These are phyloP conservation scores for Nebria brevicollis DNA, from an alignment of 2,888 invertebrate species.

Conservation along the genomic window DNA sequence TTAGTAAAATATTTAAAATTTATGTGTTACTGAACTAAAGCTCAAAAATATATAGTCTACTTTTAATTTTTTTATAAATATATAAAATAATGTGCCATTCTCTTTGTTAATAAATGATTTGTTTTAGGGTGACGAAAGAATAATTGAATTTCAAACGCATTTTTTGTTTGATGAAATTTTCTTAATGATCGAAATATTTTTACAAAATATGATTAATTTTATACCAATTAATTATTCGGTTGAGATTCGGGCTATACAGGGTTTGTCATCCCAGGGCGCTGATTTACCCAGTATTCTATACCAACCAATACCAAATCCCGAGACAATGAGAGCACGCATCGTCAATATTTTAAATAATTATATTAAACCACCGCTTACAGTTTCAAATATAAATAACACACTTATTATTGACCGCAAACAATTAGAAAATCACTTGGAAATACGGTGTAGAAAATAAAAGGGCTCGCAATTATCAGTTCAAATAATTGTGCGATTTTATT, in stretches of 20 bases:
- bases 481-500: background rate
- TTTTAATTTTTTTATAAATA: background rate
- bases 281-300: conserved; percentile 23
- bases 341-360: conserved; percentile 40
- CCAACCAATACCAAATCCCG: conserved; percentile 18
- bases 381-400: conserved; percentile 1
- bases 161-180: conserved; percentile 48
- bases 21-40: too few relatives aligned
- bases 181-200: conserved; percentile 47
- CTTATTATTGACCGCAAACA: background rate
- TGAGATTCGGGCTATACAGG: conserved; percentile 1
- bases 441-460: background rate
- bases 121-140: conserved; percentile 49
- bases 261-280: conserved; percentile 11
- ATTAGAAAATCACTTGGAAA: conserved; percentile 6
- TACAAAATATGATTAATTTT: conserved; percentile 45
- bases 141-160: conserved; percentile 47
- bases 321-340: conserved; percentile 44
- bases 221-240: conserved; percentile 29
- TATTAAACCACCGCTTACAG: conserved; percentile 20
- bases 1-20: too few relatives aligned
- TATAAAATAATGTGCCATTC: conserved; percentile 4
- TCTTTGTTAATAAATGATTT: background rate
- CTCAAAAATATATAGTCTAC: too few relatives aligned
- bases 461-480: background rate